phyloP scores from a whole-genome alignment of 2,113 vertebrate species.

The Picathartes gymnocephalus region DNA sequence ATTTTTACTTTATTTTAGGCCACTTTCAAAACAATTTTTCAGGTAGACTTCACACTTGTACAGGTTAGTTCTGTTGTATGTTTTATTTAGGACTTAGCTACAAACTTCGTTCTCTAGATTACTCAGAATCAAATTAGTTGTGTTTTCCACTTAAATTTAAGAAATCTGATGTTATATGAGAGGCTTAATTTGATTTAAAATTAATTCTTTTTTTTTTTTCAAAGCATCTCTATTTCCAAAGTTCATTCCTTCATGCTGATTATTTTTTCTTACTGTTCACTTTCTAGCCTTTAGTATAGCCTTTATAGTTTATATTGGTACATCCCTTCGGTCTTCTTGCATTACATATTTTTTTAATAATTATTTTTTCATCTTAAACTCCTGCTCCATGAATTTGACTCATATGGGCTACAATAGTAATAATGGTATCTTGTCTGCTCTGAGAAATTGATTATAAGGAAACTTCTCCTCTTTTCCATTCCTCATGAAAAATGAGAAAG shows the following conservation, averaged over 20 bases:
- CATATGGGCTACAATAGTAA: not conserved
- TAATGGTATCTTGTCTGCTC: not conserved
- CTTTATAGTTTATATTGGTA: not conserved
- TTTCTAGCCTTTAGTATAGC: not conserved
- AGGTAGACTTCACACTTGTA: not conserved
- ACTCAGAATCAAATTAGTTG: not conserved
- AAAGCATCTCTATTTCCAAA: not conserved
- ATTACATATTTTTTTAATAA: not conserved
- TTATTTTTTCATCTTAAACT: not conserved
- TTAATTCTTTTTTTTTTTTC: not conserved
- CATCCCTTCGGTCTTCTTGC: not conserved
- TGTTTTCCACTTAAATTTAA: not conserved
- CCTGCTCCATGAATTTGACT: not conserved
- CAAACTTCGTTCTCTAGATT: not conserved
- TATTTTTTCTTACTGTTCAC: not conserved
- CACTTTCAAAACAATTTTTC: not conserved
- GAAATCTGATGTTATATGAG: not conserved
- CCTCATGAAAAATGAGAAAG: not conserved
- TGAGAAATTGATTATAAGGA: not conserved
- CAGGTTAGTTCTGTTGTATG: not conserved
- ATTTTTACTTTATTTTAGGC: not conserved
- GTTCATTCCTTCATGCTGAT: not conserved
- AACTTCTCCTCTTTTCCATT: not conserved
- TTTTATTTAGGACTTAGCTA: not conserved
- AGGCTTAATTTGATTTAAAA: not conserved